Evolutionary conservation across 2,113 vertebrate species (phyloP).

Genomic region (Brienomyrus brachyistius): DNA sequence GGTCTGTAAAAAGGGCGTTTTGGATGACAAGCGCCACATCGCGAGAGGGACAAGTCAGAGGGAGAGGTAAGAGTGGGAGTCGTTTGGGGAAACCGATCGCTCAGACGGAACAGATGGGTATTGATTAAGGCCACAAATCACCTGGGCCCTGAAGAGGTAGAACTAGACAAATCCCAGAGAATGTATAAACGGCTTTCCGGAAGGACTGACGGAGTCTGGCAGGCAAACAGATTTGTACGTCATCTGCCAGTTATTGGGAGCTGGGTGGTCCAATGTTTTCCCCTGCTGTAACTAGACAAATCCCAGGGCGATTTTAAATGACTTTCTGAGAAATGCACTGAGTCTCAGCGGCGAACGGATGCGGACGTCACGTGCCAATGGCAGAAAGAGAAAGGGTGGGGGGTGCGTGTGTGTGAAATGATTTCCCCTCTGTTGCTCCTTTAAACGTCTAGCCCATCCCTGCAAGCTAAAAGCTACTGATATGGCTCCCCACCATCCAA

Average conservation of each 20-base stretch:
- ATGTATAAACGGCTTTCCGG: not conserved
- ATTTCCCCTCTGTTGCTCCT: not conserved
- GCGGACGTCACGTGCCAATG: not conserved
- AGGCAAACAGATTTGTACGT: not conserved
- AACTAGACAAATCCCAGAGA: not conserved
- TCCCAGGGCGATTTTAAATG: not conserved
- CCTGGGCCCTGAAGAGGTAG: not conserved
- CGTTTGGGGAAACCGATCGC: not conserved
- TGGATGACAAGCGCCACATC: not conserved
- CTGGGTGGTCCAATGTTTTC: not conserved
- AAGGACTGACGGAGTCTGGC: not conserved
- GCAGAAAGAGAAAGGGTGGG: not conserved
- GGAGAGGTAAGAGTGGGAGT: not conserved
- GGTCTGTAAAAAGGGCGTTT: not conserved
- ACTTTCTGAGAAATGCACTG: not conserved
- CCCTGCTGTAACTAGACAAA: not conserved
- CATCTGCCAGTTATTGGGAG: not conserved
- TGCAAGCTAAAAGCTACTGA: not conserved
- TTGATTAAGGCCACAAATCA: conserved; percentile 29
- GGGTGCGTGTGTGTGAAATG: not conserved
- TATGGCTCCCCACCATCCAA: not conserved
- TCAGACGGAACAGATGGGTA: conserved; percentile 25
- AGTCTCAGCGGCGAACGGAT: not conserved
- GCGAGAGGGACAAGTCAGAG: not conserved
- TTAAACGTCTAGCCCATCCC: not conserved